Percentiles rank a stretch among this genome's conserved stretches.
Conservation (phyloP, 2,888 invertebrate species). For the Thera obeliscata region DNA sequence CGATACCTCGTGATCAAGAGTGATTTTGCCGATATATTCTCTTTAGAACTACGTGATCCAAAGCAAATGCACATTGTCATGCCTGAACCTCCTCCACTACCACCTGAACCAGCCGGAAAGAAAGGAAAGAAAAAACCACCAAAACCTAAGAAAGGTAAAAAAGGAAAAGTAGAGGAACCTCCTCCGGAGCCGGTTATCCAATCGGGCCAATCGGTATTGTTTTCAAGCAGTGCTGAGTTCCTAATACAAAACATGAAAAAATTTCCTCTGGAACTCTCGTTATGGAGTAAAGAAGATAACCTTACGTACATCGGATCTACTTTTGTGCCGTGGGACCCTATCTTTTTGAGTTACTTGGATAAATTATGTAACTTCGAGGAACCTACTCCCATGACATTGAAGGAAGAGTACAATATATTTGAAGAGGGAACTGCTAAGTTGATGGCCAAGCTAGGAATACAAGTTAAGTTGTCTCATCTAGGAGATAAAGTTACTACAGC, state of each 20-base stretch:
- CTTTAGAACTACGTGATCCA: slow-evolving; percentile 75
- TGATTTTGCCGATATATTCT: slow-evolving; percentile 76
- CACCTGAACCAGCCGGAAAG: slow-evolving; percentile 69
- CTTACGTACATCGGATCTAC: slow-evolving; percentile 66
- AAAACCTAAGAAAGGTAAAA: slow-evolving; percentile 65
- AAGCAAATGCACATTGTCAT: slow-evolving; percentile 76
- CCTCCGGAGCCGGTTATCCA: slow-evolving; percentile 75
- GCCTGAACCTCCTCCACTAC: slow-evolving; percentile 73
- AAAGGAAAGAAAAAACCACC: slow-evolving; percentile 60
- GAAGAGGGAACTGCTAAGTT: slow-evolving; percentile 73
- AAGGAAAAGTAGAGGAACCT: slow-evolving; percentile 56
- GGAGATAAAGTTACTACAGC: slow-evolving; percentile 69
- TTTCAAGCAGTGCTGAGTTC: slow-evolving; percentile 70
- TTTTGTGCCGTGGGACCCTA: slow-evolving; percentile 69
- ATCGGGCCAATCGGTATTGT: slow-evolving; percentile 75
- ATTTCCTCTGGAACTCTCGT: slow-evolving; percentile 65
- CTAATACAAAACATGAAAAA: slow-evolving; percentile 72
- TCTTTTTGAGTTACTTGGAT: slow-evolving; percentile 62
- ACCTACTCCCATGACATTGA: slow-evolving; percentile 59
- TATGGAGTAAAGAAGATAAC: slow-evolving; percentile 76
- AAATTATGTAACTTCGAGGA: slow-evolving; percentile 55
- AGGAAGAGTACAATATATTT: slow-evolving; percentile 75
- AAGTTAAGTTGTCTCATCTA: slow-evolving; percentile 69
- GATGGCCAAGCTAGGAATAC: slow-evolving; percentile 71
- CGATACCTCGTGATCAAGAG: slow-evolving; percentile 66